Evolutionary conservation across 2,888 invertebrate genomes (phyloP).

Genomic region (Hoplodrina ambigua): DNA sequence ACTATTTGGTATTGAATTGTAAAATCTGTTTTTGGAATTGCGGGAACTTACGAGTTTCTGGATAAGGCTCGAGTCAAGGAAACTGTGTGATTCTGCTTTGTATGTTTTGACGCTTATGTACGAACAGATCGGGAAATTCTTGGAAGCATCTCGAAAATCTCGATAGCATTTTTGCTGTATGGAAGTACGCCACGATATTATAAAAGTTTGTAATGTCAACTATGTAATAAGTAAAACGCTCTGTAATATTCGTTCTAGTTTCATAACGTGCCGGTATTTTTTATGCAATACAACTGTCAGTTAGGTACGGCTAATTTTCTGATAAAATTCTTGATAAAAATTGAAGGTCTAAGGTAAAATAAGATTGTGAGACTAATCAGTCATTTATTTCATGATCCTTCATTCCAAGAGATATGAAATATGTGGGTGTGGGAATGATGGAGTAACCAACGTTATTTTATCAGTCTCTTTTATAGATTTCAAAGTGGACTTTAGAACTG

Average conservation of each 20-base stretch:
- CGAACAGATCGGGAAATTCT: neutral
- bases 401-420: conserved; percentile 23
- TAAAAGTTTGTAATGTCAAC: conserved; percentile 7
- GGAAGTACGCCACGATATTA: neutral
- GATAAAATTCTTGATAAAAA: conserved; percentile 49
- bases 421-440: conserved; percentile 29
- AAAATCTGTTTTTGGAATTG: conserved; percentile 39
- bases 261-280: conserved; percentile 16
- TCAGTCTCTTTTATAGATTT: conserved; percentile 4
- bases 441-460: neutral
- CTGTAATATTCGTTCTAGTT: conserved; percentile 32
- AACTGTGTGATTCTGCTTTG: neutral
- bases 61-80: conserved; percentile 2
- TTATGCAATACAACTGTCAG: conserved; percentile 1
- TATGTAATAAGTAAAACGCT: neutral
- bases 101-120: neutral
- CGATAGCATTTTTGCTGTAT: neutral
- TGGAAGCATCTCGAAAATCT: neutral
- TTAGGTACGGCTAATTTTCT: conserved; percentile 1
- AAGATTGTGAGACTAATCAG: conserved; percentile 26
- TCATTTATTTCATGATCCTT: conserved; percentile 14
- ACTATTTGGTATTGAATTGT: conserved; percentile 24
- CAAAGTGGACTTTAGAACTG: conserved; percentile 1
- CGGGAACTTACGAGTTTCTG: conserved; percentile 34
- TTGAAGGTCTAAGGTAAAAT: conserved; percentile 32